Conservation (phyloP, 2,113 vertebrate species). For the Anhinga rufa region DNA sequence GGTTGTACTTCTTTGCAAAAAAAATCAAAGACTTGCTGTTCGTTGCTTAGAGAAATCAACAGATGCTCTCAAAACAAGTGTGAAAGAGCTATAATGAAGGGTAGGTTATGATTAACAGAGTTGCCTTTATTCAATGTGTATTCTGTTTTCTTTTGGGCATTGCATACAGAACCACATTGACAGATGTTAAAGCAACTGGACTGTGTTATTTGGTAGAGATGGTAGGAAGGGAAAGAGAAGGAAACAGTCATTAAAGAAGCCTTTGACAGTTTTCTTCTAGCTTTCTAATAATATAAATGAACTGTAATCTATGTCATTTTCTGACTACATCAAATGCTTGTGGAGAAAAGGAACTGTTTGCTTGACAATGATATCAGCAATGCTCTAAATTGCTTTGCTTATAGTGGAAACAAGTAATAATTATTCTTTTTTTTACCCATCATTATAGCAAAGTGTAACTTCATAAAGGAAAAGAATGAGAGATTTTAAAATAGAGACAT, state of each 20-base stretch:
- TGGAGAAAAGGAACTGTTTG: not conserved
- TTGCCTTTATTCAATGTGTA: not conserved
- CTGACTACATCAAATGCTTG: not conserved
- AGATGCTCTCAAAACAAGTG: not conserved
- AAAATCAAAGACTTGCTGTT: not conserved
- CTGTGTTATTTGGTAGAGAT: not conserved
- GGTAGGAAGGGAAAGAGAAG: not conserved
- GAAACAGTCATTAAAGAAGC: not conserved
- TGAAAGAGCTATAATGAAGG: not conserved
- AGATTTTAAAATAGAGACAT: not conserved
- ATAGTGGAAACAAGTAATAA: not conserved
- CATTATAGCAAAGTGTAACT: not conserved
- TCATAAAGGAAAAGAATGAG: not conserved
- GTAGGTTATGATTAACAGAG: not conserved
- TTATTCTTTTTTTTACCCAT: not conserved
- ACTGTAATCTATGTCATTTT: not conserved
- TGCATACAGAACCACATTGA: not conserved
- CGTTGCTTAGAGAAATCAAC: not conserved
- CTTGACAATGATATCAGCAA: not conserved
- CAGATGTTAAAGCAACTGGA: not conserved
- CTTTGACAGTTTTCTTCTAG: not conserved
- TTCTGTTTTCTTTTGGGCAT: not conserved
- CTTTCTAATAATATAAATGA: not conserved
- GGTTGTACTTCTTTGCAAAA: not conserved
- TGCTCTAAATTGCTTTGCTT: not conserved